Percentiles rank a stretch among this genome's conserved stretches.
These are phyloP conservation scores for Osmerus eperlanus DNA, from an alignment of 2,113 vertebrate species.

Conservation along the genomic window DNA sequence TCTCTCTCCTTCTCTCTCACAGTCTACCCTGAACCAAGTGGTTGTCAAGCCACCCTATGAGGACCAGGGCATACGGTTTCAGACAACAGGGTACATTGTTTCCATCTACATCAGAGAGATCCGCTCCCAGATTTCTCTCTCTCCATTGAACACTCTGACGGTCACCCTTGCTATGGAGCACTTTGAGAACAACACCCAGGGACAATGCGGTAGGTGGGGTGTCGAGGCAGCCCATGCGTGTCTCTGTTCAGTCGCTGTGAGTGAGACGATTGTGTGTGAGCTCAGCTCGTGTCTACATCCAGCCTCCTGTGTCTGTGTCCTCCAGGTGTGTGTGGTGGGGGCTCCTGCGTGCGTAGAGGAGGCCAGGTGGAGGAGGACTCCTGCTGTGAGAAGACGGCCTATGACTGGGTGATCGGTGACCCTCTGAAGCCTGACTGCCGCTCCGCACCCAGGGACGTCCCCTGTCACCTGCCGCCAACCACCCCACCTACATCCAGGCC, in stretches of 20 bases:
- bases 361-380: conserved; percentile 47
- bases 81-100: conserved; percentile 42
- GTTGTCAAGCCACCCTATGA: conserved; percentile 53
- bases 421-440: conserved; percentile 57
- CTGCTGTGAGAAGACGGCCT: conserved; percentile 67
- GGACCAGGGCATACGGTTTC: conserved; percentile 55
- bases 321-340: conserved; percentile 65
- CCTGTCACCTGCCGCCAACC: conserved; percentile 17
- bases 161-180: conserved; percentile 63
- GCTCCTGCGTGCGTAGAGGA: conserved; percentile 61
- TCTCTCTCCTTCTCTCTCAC: neutral
- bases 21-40: conserved; percentile 60
- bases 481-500: rapidly evolving
- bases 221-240: neutral
- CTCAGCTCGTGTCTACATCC: neutral
- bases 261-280: neutral
- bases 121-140: conserved; percentile 59
- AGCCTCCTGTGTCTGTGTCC: neutral
- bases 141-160: conserved; percentile 27
- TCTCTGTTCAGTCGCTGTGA: neutral
- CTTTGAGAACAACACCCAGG: conserved; percentile 68
- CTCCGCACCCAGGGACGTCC: conserved; percentile 20
- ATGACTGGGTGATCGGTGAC: conserved; percentile 60
- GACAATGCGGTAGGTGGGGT: conserved; percentile 70
- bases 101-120: conserved; percentile 57